Conservation (phyloP, 2,888 invertebrate genomes). For the Phyto melanocephala region DNA sequence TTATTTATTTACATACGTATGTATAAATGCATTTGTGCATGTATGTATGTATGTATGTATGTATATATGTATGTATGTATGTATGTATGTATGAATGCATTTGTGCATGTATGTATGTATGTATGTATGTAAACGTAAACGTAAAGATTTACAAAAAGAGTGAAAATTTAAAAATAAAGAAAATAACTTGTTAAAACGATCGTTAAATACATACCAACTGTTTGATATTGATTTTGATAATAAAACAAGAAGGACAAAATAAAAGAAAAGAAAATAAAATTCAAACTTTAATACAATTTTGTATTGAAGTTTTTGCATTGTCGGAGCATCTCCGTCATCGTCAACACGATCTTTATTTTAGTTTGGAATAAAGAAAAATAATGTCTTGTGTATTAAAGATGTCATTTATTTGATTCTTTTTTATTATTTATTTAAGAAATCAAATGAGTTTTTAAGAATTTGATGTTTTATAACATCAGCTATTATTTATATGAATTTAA, state of each 20-base stretch:
- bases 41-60: too few relatives aligned
- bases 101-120: too few relatives aligned
- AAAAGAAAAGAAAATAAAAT: background rate
- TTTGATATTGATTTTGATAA: constrained; percentile 52
- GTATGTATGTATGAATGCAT: too few relatives aligned
- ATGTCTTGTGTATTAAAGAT: background rate
- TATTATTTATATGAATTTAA: constrained; percentile 45
- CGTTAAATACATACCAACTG: constrained; percentile 53
- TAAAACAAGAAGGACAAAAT: background rate
- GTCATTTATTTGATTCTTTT: background rate
- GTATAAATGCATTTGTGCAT: too few relatives aligned
- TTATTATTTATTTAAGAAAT: constrained; percentile 16
- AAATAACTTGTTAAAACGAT: constrained; percentile 56
- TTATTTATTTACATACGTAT: background rate
- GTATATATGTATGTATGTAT: too few relatives aligned
- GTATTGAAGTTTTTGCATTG: constrained; percentile 32
- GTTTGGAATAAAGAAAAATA: background rate
- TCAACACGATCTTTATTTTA: background rate
- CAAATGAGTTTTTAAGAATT: background rate
- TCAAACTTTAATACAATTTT: constrained; percentile 19
- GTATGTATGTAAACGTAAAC: too few relatives aligned
- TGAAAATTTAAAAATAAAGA: background rate
- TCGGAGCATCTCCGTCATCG: background rate
- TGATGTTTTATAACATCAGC: background rate
- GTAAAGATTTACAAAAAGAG: constrained; percentile 11